These are phyloP conservation scores for Chrosomus eos DNA, from an alignment of 2,797 vertebrate genomes.

Conservation along the genomic window DNA sequence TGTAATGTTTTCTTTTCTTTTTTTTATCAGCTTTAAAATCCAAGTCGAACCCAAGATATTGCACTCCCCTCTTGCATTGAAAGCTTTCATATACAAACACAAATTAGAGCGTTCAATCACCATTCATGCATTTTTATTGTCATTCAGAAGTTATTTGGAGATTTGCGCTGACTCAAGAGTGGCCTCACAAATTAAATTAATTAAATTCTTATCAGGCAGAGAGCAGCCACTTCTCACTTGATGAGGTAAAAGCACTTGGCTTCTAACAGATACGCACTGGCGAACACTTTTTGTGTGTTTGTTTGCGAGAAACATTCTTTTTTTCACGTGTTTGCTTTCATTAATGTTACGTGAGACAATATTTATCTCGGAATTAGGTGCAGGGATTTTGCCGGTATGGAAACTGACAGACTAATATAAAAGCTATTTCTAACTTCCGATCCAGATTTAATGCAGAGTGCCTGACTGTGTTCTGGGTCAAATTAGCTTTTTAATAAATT, in stretches of 20 bases:
- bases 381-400: slow-evolving; percentile 41
- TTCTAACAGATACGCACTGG: slow-evolving; percentile 11
- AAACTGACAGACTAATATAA: slow-evolving; percentile 55
- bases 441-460: slow-evolving; percentile 35
- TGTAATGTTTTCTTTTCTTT: slow-evolving; percentile 5
- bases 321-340: slow-evolving; percentile 49
- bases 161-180: slow-evolving; percentile 46
- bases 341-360: slow-evolving; percentile 29
- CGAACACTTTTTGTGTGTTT: slow-evolving; percentile 30
- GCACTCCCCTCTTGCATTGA: background rate
- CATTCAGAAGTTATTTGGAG: slow-evolving; percentile 29
- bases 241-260: slow-evolving; percentile 59
- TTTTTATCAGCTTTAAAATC: slow-evolving; percentile 13
- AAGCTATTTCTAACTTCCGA: slow-evolving; percentile 54
- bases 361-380: slow-evolving; percentile 51
- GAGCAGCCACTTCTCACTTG: slow-evolving; percentile 51
- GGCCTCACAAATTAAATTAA: slow-evolving; percentile 55
- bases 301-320: slow-evolving; percentile 1
- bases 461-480: slow-evolving; percentile 32
- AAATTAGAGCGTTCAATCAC: slow-evolving; percentile 21
- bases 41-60: background rate
- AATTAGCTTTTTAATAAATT: slow-evolving; percentile 48
- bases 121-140: slow-evolving; percentile 13
- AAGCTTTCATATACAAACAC: slow-evolving; percentile 43
- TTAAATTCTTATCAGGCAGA: slow-evolving; percentile 54